Base-by-base conservation (phyloP, 1,140 invertebrate species). In the Pissodes strobi region DNA sequence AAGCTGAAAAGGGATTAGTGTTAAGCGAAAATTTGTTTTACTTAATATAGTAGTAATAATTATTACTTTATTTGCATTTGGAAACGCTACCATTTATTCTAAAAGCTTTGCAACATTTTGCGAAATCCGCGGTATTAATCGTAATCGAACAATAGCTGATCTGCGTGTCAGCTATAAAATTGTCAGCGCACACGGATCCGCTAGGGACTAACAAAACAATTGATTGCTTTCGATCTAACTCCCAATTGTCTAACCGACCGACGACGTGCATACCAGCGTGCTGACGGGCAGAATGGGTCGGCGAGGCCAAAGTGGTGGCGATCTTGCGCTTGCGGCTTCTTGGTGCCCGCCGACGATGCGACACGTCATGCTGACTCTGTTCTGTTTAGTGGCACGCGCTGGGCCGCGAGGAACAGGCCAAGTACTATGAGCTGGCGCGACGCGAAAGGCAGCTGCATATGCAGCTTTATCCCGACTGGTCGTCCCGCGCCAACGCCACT, bases 391-490 rank as follows among this genome's bases (percentile, higher is more conserved):
- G 97, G 97, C 25, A 99, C 87, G 92, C 93, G 80, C 88, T 99
- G 86, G 92, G 93, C 80, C 90, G 94, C 84, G 93, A 96, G 82
- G 97, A 99, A 86, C 97, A 99, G 86, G 92, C 94, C 81, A 98
- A 98, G 85, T 99, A 99, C 91, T 99, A 98, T 88, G 97, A 99
- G 82, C 89, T 97, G 89, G 97, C 97, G 74, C 87, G 93, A 79
- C 91, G 95, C 82, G 95, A 98, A 84, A 90, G 96, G 82, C 94
- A 98, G 85, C 88, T 97, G 82, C 95, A 98, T 87, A 94, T 96
- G 91, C 93, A 97, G 88, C 88, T 96, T 81, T 98, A 99, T 87
- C 97, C 97, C 78, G 94, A 96, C 85, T 99, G 97, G 97, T 95
- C 93, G 83, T 93, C 90, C 84, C 96, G 97, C 81, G 89, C 95